phyloP scores from a whole-genome alignment of 2,888 invertebrate species.

The Rotaria magnacalcarata region DNA sequence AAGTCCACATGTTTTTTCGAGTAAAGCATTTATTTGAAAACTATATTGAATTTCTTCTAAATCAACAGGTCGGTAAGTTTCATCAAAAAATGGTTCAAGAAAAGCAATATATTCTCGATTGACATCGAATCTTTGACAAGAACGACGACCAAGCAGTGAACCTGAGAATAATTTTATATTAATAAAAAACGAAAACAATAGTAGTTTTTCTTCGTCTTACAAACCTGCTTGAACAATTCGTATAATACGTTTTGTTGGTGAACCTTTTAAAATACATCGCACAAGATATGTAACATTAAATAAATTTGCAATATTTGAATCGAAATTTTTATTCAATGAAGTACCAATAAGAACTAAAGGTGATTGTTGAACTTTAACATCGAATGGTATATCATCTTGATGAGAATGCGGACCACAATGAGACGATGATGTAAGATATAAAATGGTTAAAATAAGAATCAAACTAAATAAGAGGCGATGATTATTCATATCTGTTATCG shows the following conservation, averaged over 20 bases:
- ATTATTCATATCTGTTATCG: neutral
- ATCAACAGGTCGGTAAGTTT: conserved; percentile 3
- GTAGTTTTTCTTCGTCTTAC: neutral
- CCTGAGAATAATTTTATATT: neutral
- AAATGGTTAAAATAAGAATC: neutral
- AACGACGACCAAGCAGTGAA: neutral
- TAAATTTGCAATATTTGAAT: neutral
- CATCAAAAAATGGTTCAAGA: conserved; percentile 26
- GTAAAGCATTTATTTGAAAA: neutral
- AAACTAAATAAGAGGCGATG: neutral
- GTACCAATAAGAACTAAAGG: neutral
- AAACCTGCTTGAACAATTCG: neutral
- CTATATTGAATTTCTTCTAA: neutral
- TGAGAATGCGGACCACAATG: neutral
- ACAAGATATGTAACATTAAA: conserved; percentile 28
- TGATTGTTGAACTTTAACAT: neutral
- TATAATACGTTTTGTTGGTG: conserved; percentile 4
- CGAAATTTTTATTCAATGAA: neutral
- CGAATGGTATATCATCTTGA: neutral
- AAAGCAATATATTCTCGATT: neutral
- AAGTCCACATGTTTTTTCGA: conserved; percentile 3
- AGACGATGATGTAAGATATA: neutral
- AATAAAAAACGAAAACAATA: too few species aligned
- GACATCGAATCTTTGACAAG: neutral
- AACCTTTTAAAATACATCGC: conserved; percentile 21